Conservation (phyloP, 2,797 vertebrate genomes). For the Muscicapa comitata region DNA sequence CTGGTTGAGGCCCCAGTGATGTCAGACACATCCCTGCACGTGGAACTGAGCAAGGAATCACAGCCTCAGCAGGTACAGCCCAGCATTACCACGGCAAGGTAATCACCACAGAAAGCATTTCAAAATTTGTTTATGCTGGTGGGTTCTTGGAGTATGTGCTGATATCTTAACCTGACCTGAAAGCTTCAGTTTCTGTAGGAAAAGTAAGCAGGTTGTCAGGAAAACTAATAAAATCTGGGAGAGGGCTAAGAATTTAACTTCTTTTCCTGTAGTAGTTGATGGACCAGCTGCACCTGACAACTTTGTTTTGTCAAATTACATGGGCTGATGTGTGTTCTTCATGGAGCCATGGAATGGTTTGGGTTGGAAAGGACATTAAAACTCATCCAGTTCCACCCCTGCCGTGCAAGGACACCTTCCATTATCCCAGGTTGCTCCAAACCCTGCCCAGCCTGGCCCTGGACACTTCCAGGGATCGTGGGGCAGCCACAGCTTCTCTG, state of each 20-base stretch:
- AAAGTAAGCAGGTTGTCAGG: not conserved
- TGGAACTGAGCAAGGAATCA: not conserved
- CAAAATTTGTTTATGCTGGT: not conserved
- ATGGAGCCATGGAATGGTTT: not conserved
- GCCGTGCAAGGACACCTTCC: not conserved
- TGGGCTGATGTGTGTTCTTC: not conserved
- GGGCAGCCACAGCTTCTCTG: not conserved
- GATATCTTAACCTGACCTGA: not conserved
- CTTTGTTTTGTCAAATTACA: not conserved
- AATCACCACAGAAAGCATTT: not conserved
- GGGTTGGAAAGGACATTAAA: not conserved
- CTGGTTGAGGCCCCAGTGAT: not conserved
- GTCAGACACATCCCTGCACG: not conserved
- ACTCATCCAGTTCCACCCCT: not conserved
- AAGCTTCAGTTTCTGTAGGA: not conserved
- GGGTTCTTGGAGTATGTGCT: not conserved
- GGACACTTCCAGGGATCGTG: not conserved
- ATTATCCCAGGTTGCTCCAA: not conserved
- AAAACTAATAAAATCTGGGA: not conserved
- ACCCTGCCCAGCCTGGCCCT: accelerated
- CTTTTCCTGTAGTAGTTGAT: not conserved
- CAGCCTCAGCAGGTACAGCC: not conserved
- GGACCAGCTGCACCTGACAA: not conserved
- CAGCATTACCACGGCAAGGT: not conserved
- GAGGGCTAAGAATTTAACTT: not conserved